A percentile compares a stretch with the other conserved stretches of the same genome.
Conservation (phyloP, 2,888 invertebrate genomes). For the Chymomyza caudatula region DNA sequence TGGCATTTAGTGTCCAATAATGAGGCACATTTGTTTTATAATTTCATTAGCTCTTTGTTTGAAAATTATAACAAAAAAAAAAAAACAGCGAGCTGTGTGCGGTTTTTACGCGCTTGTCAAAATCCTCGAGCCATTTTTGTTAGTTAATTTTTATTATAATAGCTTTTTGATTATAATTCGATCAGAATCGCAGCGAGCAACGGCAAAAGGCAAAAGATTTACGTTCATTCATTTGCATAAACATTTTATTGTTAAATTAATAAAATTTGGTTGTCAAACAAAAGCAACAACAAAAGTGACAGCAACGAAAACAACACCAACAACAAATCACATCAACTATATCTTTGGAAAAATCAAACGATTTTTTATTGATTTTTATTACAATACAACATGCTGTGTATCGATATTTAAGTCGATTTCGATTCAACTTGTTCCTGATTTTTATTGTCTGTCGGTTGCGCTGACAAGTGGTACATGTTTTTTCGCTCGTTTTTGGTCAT, state of each 20-base stretch:
- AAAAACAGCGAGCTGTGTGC: background rate
- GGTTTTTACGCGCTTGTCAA: constrained; percentile 3
- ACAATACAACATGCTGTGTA: constrained; percentile 35
- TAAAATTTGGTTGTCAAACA: constrained; percentile 49
- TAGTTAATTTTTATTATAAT: constrained; percentile 55
- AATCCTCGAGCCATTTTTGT: constrained; percentile 22
- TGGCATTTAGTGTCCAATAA: constrained; percentile 70
- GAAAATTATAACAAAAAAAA: background rate
- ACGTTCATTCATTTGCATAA: constrained; percentile 60
- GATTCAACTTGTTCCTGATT: background rate
- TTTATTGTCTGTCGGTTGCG: constrained; percentile 64
- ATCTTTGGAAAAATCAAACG: constrained; percentile 29
- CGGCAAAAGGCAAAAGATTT: constrained; percentile 47
- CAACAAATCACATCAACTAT: constrained; percentile 21
- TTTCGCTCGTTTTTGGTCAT: constrained; percentile 61
- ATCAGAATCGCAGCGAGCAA: constrained; percentile 46
- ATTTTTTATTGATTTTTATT: constrained; percentile 65
- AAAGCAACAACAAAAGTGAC: constrained; percentile 2
- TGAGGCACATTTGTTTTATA: constrained; percentile 72
- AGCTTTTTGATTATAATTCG: constrained; percentile 64
- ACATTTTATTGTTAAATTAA: constrained; percentile 72
- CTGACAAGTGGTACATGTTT: constrained; percentile 71
- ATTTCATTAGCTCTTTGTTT: constrained; percentile 64
- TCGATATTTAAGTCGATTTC: constrained; percentile 7
- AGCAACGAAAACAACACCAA: background rate